Evolutionary conservation across 2,888 invertebrate species (phyloP), one percentile per base, ranked within the genome.

Genomic region (Steinernema carpocapsae): DNA sequence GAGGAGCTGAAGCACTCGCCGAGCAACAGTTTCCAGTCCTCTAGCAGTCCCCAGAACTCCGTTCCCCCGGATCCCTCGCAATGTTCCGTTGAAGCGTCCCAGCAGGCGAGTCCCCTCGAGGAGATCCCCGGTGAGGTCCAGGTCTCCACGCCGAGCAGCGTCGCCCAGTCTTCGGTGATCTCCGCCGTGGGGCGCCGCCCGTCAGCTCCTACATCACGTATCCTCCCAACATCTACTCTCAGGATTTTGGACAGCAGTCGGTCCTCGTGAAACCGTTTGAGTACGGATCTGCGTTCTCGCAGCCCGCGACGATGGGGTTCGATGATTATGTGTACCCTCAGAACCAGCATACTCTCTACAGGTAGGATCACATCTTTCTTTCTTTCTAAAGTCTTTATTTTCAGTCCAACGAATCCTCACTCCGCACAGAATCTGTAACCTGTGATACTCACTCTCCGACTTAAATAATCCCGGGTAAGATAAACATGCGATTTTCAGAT

Each of bases 301-400:
- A 64, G 32, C 64, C 64, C 32, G 19, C 17, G 7, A 4, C 64
- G 24, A 19, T 56, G 56, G 10, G 22, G 7, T 64, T 64, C 64
- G 64, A 64, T 1, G 64, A 64, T 7, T 64, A 64, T 32, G 4
- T 48, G 17, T 64, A 64, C 64, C 26, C 29, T 29, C 64, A 64
- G 64, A 64, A 64, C 64, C 64, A 64, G 37, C 64, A 64, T 29
- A 64, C 64, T 17, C 29, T 64, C 64, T 64, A 64, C 37, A 64
- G 52, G 52, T 52, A 4, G 6, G 52, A 12, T 4, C 19, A 52
- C 1, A 12, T 22, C 12, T 22, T 3, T 24, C 19, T 22, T 12
- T 24, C 14, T 22, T 52, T 10, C 24, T 22, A 52, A 12, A 19
- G 3, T 1, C 52, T n/a, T 10, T 24, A 2, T 4, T 52, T 52